Evolutionary conservation across 1,140 invertebrate species (phyloP), one percentile per base, ranked within the genome.

Genomic region (Rhagoletis zephyria): DNA sequence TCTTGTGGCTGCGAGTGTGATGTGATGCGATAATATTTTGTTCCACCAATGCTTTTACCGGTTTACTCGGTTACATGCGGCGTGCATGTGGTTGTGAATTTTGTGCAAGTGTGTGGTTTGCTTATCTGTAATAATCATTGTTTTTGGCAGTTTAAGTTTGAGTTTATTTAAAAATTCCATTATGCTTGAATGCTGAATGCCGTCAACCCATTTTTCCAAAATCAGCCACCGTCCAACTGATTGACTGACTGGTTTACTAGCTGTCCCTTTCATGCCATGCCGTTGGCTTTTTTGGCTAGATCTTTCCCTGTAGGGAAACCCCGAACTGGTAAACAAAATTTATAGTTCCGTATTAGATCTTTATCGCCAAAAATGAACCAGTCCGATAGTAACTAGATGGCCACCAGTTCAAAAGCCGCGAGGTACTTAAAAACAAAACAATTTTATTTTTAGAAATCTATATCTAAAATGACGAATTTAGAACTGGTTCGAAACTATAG

Each of bases 141-240:
- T 64, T 40, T 85, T 12, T 85, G 81, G 5, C 19, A 60, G 63
- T 85, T 60, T 45, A 9, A 85, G 1, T 19, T 40, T 85, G 1
- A 61, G 56, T 6, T 85, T 61, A 85, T 85, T 87, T 87, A 87
- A 67, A 87, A 87, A 87, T 87, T 87, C 63, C 86, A 56, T 87
- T 14, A 87, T 70, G 42, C 40, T 56, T 7, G 19, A n/a, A 81
- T 81, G 74, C 74, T 56, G n/a, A 5, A 4, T n/a, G 9, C 48
- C 6, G 4, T 16, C 48, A 51, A 16, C 45, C 64, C 64, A 30
- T 16, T 19, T 67, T 4, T 4, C 6, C n/a, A 7, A 2, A 14
- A 14, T 14, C 61, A 63, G 61, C 61, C 4, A 14, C 61, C 16
- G 45, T 2, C 45, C 74, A 81, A 56, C 74, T 81, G 74, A 81